Evolutionary conservation across 2,888 invertebrate genomes (phyloP), one percentile per base, ranked within the genome.

Genomic region (Xanthia icteritia): DNA sequence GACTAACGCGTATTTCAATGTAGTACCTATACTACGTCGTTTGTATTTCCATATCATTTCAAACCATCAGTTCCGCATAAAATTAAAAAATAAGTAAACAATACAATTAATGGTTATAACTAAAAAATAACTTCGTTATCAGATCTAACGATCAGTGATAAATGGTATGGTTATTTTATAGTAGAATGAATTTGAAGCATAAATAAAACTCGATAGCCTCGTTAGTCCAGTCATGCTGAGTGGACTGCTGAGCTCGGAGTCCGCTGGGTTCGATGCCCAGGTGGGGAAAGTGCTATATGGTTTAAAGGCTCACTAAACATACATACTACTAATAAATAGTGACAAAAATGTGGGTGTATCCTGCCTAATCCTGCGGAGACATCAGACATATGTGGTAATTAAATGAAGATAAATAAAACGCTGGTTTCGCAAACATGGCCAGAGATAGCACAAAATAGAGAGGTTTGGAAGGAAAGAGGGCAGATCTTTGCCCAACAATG

Each of bases 51-150:
- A 31, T 70, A 69, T 60, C 64, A 64, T 23, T 15, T 39, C 23
- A 61, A 39, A 39, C n/a, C 4, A 56, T 70, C 17, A 1, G 17
- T 61, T 77, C 42, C 56, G 65, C 17, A 61, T 17, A 56, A n/a
- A 66, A 61, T 48, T 23, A 65, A n/a, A 74, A 51, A 63, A 56
- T 58, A 58, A 48, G 36, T 51, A 56, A n/a, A 36, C 6, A 79
- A 66, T 45, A 27, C 3, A 45, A 36, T 45, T 9, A n/a, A 27
- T 39, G 23, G 4, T 39, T 31, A 9, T 36, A 48, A 36, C n/a
- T 48, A n/a, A n/a, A 48, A 39, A 69, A 51, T 48, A 27, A 42
- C 20, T 68, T 36, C 5, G 27, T 65, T 17, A 77, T 36, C 17
- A 17, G 15, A n/a, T 65, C 31, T 31, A 8, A 8, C 36, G 13